These are phyloP conservation scores for Sycophila texana DNA, from an alignment of 2,888 invertebrate species.

Conservation along the genomic window DNA sequence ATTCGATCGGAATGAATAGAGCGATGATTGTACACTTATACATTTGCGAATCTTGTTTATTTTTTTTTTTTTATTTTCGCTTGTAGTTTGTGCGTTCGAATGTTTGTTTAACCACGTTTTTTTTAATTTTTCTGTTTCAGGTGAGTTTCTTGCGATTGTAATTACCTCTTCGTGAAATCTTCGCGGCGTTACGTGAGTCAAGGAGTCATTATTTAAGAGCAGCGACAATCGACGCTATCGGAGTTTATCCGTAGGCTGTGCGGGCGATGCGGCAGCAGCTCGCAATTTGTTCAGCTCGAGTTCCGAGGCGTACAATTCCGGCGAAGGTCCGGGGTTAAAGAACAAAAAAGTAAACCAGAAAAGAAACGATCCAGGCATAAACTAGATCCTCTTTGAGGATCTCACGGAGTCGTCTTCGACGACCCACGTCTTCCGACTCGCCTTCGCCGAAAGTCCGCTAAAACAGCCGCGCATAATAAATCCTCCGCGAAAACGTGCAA, in stretches of 20 bases:
- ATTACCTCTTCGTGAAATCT: no score
- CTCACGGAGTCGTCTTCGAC: slow-evolving; percentile 7
- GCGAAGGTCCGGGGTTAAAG: neutral
- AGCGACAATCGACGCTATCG: no score
- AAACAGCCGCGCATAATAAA: slow-evolving; percentile 56
- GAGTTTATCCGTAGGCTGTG: no score
- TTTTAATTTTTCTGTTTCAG: slow-evolving; percentile 50
- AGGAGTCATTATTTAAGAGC: neutral
- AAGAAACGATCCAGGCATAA: neutral
- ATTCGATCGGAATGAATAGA: no score
- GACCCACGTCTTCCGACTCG: slow-evolving; percentile 10
- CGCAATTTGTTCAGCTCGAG: no score
- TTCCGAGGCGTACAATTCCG: neutral
- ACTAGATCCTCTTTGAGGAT: no score
- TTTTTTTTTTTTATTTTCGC: no score
- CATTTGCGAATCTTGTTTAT: no score
- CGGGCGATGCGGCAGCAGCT: no score
- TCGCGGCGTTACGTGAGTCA: slow-evolving; percentile 29
- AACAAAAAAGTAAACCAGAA: no score
- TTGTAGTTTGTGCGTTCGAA: no score
- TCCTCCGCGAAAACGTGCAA: slow-evolving; percentile 46
- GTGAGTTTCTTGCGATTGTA: slow-evolving; percentile 36
- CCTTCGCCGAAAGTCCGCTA: slow-evolving; percentile 48
- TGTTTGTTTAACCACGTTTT: neutral
- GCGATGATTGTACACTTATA: no score